Evolutionary conservation across 92 coral and sea anemone species (phyloP).

Genomic region (Siderastrea siderea): DNA sequence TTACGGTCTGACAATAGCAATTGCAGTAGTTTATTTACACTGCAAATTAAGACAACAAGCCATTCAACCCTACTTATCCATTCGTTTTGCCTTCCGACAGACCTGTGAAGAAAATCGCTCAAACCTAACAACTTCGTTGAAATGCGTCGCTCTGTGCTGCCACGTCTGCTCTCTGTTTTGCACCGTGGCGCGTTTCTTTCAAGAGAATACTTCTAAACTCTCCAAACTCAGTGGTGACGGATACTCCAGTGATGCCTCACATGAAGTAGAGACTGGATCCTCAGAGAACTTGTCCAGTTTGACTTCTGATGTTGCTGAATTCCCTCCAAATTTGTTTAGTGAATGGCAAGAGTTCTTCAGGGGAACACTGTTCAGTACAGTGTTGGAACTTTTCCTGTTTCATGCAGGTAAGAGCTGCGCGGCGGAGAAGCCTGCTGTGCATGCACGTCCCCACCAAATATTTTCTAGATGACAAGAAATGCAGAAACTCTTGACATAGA

Average conservation of each 20-base stretch:
- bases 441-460: no score
- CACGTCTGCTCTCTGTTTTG: conserved; percentile 63
- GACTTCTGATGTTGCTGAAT: conserved; percentile 24
- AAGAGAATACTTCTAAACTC: conserved; percentile 51
- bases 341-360: conserved; percentile 98
- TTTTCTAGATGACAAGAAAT: no score
- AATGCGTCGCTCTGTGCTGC: conserved; percentile 62
- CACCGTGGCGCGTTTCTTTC: conserved; percentile 73
- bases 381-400: conserved; percentile 72
- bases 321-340: conserved; percentile 70
- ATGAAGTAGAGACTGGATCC: conserved; percentile 9
- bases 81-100: conserved; percentile 33
- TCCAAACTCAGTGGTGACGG: conserved; percentile 6
- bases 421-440: neutral
- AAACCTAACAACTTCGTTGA: conserved; percentile 59
- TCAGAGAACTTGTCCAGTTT: neutral
- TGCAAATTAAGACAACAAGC: no score
- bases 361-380: conserved; percentile 64
- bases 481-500: no score
- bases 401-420: conserved; percentile 68
- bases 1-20: no score
- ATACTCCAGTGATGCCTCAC: conserved; percentile 8
- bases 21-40: no score
- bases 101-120: conserved; percentile 82
- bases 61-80: no score